Conservation (phyloP, 2,888 invertebrate species). For the Nymphalis urticae region DNA sequence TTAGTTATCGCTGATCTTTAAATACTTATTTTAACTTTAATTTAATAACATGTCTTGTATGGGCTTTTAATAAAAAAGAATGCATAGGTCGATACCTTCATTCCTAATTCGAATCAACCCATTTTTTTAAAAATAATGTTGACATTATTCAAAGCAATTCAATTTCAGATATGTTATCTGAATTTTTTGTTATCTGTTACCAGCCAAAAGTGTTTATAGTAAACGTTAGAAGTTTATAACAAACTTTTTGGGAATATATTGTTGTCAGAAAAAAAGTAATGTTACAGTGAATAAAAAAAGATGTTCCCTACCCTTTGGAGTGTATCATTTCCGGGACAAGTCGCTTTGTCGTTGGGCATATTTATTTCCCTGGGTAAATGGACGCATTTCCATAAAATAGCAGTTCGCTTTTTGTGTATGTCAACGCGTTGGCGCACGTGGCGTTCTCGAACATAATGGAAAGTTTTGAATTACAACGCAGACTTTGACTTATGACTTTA, state of each 20-base stretch:
- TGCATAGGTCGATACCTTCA: too few relatives aligned
- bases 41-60: background rate
- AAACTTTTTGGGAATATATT: conserved; percentile 19
- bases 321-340: conserved; percentile 77
- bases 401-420: conserved; percentile 65
- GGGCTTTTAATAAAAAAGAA: too few relatives aligned
- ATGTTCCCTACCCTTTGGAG: conserved; percentile 50
- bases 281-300: conserved; percentile 37
- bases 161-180: too few relatives aligned
- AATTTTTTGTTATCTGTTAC: background rate
- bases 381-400: conserved; percentile 75
- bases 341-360: conserved; percentile 75
- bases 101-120: too few relatives aligned
- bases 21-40: background rate
- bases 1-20: too few relatives aligned
- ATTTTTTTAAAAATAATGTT: too few relatives aligned
- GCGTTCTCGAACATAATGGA: conserved; percentile 39
- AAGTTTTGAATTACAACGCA: conserved; percentile 32
- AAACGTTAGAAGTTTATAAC: conserved; percentile 3
- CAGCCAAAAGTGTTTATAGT: background rate
- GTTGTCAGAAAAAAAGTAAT: conserved; percentile 21
- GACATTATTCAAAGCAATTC: too few relatives aligned
- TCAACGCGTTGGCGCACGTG: conserved; percentile 62
- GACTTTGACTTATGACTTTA: conserved; percentile 31
- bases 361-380: conserved; percentile 65